Evolutionary conservation across 2,113 vertebrate species (phyloP).

Genomic region (Phocoena sinus): DNA sequence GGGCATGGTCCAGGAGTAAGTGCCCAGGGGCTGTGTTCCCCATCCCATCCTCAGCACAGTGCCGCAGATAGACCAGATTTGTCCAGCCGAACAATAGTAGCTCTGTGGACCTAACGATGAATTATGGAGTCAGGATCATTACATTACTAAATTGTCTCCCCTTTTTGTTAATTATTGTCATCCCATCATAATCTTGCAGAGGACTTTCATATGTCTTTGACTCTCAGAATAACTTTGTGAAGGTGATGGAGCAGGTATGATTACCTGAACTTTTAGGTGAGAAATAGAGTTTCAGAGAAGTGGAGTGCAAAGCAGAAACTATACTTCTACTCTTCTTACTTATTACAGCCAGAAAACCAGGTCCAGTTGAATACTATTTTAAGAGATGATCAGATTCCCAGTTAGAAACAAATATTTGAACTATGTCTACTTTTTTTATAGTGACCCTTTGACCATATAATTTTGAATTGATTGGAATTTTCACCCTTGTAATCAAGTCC

Average conservation of each 20-base stretch:
- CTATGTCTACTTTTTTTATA: background rate
- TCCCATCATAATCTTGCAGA: background rate
- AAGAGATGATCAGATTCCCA: background rate
- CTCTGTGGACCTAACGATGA: background rate
- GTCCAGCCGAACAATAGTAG: background rate
- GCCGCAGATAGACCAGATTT: background rate
- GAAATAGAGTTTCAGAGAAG: background rate
- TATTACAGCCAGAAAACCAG: background rate
- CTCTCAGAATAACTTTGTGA: background rate
- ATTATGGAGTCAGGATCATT: background rate
- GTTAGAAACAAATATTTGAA: background rate
- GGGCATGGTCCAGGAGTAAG: background rate
- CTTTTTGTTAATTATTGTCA: background rate
- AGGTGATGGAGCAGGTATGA: background rate
- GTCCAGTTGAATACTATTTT: background rate
- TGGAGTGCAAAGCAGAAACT: background rate
- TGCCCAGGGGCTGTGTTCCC: background rate
- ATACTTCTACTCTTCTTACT: background rate
- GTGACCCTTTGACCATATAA: background rate
- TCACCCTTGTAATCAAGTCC: background rate
- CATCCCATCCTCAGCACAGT: background rate
- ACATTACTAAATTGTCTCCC: background rate
- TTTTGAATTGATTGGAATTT: background rate
- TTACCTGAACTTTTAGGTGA: background rate
- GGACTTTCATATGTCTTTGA: background rate